phyloP scores from a whole-genome alignment of 2,797 vertebrate species.

The Characodon lateralis region DNA sequence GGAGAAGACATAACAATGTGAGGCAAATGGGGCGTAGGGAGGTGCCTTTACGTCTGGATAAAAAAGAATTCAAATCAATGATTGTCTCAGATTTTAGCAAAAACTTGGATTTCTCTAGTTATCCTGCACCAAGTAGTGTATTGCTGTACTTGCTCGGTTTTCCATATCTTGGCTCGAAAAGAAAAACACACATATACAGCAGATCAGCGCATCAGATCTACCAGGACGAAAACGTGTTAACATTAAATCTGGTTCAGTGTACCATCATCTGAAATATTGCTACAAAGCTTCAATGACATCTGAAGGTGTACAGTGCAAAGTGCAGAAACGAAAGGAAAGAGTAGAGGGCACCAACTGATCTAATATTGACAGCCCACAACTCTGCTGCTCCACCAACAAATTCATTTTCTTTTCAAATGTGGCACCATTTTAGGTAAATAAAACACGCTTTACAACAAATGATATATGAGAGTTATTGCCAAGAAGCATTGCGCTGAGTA shows the following conservation, averaged over 20 bases:
- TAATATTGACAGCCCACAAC: not conserved
- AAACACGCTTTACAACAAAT: not conserved
- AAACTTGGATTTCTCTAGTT: not conserved
- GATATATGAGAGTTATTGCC: not conserved
- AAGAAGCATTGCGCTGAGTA: not conserved
- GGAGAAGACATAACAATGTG: slow-evolving; percentile 2
- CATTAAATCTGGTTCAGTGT: not conserved
- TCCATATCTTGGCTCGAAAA: not conserved
- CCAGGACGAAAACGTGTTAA: not conserved
- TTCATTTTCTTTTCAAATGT: not conserved
- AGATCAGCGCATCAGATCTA: not conserved
- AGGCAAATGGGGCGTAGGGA: not conserved
- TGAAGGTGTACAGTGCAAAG: not conserved
- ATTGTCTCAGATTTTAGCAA: not conserved
- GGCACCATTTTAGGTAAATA: not conserved
- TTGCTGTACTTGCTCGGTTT: not conserved
- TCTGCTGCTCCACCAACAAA: not conserved
- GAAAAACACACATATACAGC: not conserved
- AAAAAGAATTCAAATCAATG: not conserved
- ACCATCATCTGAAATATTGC: not conserved
- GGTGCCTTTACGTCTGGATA: not conserved
- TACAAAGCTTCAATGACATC: not conserved
- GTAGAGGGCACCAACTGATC: no score
- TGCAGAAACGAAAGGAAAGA: not conserved
- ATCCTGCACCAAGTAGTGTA: not conserved